Base-by-base conservation (phyloP, 2,113 vertebrate genomes). In the Spilogale gracilis region DNA sequence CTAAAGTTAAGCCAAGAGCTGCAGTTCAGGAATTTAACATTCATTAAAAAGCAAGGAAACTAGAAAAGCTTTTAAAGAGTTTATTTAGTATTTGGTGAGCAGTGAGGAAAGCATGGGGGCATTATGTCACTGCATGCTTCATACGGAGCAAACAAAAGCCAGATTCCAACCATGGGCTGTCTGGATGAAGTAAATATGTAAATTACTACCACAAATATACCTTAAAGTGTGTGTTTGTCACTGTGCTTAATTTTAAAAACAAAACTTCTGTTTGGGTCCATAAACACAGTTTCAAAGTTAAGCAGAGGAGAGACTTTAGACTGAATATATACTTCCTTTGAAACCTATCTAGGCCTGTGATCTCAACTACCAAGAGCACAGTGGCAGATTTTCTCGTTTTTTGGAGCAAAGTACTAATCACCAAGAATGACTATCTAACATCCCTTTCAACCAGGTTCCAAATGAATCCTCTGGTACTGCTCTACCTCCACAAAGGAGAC, bases 31-130 rank as follows among this genome's bases (percentile, higher is more conserved):
- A 93, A 91, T 96, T 74, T 96, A 97, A 85, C 69, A 63, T 73
- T 94, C 45, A 95, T 79, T 54, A 65, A 92, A 98, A 98, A 98
- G 78, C 16, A 93, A 78, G 86, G 96, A 97, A 96, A 90, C 27
- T 48, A 94, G 94, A 81, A 61, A 27, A 95, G 69, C 30, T 95
- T 96, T 90, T 65, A 56, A 74, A 95, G 93, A 97, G 50, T 23
- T 96, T 92, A 38, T 30, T 96, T 93, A 38, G 69, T 9, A 20
- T 79, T 63, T 38, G 94, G 43, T 52, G 54, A 86, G 48, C 23
- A 16, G 3, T 95, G 52, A 80, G 82, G 76, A 96, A 96, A 86
- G 83, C 50, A 43, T 11, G 54, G 60, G 21, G 79, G 50, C 74
- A 74, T 86, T 80, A 76, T 18, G 20, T 54, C 89, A 92, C 91